Evolutionary conservation across 2,888 invertebrate genomes (phyloP).

Genomic region (Koerneria pararmatus): DNA sequence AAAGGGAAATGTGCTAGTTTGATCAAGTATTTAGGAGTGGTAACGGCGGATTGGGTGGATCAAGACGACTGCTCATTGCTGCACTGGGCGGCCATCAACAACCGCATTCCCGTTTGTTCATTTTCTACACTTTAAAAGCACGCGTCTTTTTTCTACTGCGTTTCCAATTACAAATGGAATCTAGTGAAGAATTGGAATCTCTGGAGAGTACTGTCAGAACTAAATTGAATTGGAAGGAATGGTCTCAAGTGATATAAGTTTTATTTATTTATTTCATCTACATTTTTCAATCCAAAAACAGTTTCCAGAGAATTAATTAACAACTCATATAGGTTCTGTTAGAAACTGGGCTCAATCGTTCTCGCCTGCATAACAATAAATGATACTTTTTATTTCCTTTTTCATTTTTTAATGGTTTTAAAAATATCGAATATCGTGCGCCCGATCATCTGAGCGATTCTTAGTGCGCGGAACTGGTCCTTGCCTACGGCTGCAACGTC

Average conservation of each 20-base stretch:
- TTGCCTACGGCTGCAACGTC: conserved; percentile 73
- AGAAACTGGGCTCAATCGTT: too few relatives aligned
- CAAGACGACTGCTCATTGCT: conserved; percentile 88
- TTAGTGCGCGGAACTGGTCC: conserved; percentile 68
- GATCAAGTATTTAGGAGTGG: conserved; percentile 11
- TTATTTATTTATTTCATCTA: too few relatives aligned
- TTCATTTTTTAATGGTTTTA: background rate
- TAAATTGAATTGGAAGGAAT: too few relatives aligned
- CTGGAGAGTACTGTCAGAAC: too few relatives aligned
- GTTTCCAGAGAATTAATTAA: too few relatives aligned
- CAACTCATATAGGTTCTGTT: too few relatives aligned
- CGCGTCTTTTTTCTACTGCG: too few relatives aligned
- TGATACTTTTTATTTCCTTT: background rate
- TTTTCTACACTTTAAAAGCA: background rate
- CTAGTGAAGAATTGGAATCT: conserved; percentile 8
- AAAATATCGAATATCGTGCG: background rate
- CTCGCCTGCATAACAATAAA: background rate
- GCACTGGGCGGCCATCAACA: conserved; percentile 99
- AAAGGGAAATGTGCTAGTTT: too few relatives aligned
- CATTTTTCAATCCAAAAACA: too few relatives aligned
- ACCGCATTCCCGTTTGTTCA: conserved; percentile 77
- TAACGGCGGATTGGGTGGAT: conserved; percentile 65
- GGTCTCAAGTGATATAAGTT: too few relatives aligned
- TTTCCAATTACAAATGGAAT: background rate
- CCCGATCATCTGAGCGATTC: conserved; percentile 51